A percentile compares a stretch with the other conserved stretches of the same genome.
These are phyloP conservation scores for Vidua macroura DNA, from an alignment of 2,113 vertebrate genomes.

Conservation along the genomic window DNA sequence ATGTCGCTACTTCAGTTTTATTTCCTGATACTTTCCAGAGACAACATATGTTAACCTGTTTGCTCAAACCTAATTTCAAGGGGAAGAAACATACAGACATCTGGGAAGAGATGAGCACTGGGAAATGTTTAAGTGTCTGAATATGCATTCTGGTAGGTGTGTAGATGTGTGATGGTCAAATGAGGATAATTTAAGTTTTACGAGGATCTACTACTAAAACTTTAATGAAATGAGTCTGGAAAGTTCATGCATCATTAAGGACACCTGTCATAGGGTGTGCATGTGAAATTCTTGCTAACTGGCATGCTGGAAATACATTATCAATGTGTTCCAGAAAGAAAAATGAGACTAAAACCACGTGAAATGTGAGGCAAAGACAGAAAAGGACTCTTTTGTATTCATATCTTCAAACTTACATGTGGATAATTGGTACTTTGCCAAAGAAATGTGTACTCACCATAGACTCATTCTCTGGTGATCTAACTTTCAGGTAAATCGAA, in stretches of 20 bases:
- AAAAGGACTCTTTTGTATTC: background rate
- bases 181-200: constrained; percentile 14
- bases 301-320: background rate
- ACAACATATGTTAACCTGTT: background rate
- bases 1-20: background rate
- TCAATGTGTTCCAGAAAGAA: background rate
- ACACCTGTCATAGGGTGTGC: background rate
- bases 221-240: constrained; percentile 25
- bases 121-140: background rate
- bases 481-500: background rate
- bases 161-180: background rate
- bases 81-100: background rate
- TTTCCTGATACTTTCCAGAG: background rate
- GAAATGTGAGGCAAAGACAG: background rate
- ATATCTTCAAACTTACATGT: background rate
- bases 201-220: background rate
- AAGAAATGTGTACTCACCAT: background rate
- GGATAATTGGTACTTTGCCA: background rate
- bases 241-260: constrained; percentile 44
- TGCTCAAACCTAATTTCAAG: background rate
- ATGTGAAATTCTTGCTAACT: background rate
- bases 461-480: background rate
- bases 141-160: background rate
- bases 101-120: background rate
- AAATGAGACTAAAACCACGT: background rate